These are phyloP conservation scores for Saxidomus purpurata DNA, from an alignment of 1,140 invertebrate genomes.

Conservation along the genomic window DNA sequence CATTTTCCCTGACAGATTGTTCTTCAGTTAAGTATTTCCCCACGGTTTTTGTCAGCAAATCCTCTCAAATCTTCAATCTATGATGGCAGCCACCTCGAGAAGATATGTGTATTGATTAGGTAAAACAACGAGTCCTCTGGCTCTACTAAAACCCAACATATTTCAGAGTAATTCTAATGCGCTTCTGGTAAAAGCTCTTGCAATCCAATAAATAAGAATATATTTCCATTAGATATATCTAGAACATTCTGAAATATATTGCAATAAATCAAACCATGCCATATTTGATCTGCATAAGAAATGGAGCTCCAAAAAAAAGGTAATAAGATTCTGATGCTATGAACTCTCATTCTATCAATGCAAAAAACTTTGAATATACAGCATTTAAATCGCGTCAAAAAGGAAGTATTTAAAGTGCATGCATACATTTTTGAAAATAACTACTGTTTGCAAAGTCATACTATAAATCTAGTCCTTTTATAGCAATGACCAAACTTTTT, in stretches of 20 bases:
- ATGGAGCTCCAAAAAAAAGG: not conserved
- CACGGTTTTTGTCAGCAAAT: constrained; percentile 29
- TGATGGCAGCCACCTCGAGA: not conserved
- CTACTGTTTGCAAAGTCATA: too few relatives aligned
- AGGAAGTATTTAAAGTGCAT: too few relatives aligned
- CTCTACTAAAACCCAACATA: constrained; percentile 32
- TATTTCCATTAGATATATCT: constrained; percentile 18
- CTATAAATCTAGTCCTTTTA: too few relatives aligned
- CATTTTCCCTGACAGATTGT: constrained; percentile 12
- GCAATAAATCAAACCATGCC: constrained; percentile 10
- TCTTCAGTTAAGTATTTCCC: not conserved
- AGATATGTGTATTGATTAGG: constrained; percentile 17
- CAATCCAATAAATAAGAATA: constrained; percentile 40
- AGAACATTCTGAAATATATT: constrained; percentile 3
- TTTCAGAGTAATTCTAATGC: constrained; percentile 22
- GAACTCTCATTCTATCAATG: not conserved
- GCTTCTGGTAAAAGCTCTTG: not conserved
- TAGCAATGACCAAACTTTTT: too few relatives aligned
- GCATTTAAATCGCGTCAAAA: too few relatives aligned
- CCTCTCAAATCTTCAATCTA: constrained; percentile 27
- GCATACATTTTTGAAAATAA: too few relatives aligned
- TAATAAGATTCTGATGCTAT: not conserved
- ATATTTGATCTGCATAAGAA: not conserved
- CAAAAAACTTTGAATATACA: too few relatives aligned
- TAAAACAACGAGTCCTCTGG: constrained; percentile 39